phyloP scores from a whole-genome alignment of 2,888 invertebrate species.

The Acrocera orbiculus region DNA sequence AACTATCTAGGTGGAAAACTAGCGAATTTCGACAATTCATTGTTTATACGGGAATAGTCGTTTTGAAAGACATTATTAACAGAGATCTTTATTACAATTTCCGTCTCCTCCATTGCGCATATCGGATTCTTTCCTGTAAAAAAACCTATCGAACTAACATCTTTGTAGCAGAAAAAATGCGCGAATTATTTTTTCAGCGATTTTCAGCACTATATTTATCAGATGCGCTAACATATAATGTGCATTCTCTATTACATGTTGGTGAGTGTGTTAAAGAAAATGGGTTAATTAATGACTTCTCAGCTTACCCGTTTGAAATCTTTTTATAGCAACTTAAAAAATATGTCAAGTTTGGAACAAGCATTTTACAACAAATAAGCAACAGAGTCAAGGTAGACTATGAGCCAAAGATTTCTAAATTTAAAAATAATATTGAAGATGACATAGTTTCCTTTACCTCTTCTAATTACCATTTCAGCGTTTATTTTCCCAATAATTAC shows the following conservation, averaged over 20 bases:
- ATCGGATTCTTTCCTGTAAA: conserved; percentile 6
- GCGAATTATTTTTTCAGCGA: conserved; percentile 9
- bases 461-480: not conserved
- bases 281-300: conserved; percentile 7
- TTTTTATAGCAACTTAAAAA: conserved; percentile 6
- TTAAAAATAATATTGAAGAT: not conserved
- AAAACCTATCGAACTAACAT: conserved; percentile 5
- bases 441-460: conserved; percentile 2
- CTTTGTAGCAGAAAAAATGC: conserved; percentile 4
- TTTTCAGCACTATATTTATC: conserved; percentile 10
- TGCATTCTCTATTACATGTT: conserved; percentile 10
- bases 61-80: conserved; percentile 7
- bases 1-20: conserved; percentile 9
- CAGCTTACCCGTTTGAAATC: conserved; percentile 11
- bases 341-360: conserved; percentile 4
- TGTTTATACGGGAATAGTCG: conserved; percentile 9
- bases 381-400: conserved; percentile 1
- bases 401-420: not conserved
- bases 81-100: conserved; percentile 9
- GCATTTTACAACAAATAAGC: conserved; percentile 5
- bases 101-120: conserved; percentile 7
- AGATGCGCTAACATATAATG: conserved; percentile 10
- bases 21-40: conserved; percentile 9
- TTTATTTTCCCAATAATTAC: conserved; percentile 1
- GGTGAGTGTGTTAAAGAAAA: conserved; percentile 3